phyloP scores from a whole-genome alignment of 2,113 vertebrate genomes.

The Chionodraco myersi region DNA sequence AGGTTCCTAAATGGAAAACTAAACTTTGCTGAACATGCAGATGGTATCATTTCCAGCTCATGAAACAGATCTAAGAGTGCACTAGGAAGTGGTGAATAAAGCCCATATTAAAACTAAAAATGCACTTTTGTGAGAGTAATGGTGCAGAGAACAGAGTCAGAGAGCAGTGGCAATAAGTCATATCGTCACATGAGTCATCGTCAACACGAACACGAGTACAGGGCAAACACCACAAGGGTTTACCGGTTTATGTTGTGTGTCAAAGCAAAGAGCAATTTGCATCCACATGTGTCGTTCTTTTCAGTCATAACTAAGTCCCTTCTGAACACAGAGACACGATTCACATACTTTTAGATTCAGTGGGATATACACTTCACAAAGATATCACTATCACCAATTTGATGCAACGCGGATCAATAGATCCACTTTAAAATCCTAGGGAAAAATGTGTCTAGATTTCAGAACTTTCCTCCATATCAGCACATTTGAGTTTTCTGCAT shows the following conservation, averaged over 20 bases:
- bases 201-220: conserved; percentile 31
- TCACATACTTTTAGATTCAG: background rate
- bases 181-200: conserved; percentile 49
- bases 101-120: conserved; percentile 63
- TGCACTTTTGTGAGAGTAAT: conserved; percentile 44
- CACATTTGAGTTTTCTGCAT: background rate
- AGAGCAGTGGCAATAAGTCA: conserved; percentile 36
- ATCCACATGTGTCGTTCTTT: background rate
- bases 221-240: conserved; percentile 19
- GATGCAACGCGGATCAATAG: background rate
- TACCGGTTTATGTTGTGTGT: conserved; percentile 26
- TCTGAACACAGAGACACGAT: background rate
- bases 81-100: conserved; percentile 2
- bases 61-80: conserved; percentile 47
- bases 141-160: conserved; percentile 44
- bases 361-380: background rate
- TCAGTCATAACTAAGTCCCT: background rate
- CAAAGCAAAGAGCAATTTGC: background rate
- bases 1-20: conserved; percentile 19
- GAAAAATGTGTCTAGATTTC: background rate
- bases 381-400: background rate
- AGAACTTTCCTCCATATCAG: background rate
- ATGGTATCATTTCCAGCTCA: conserved; percentile 38
- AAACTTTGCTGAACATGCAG: conserved; percentile 20
- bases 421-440: background rate